Conservation (phyloP, 2,888 invertebrate species). For the Mesoligia furuncula region DNA sequence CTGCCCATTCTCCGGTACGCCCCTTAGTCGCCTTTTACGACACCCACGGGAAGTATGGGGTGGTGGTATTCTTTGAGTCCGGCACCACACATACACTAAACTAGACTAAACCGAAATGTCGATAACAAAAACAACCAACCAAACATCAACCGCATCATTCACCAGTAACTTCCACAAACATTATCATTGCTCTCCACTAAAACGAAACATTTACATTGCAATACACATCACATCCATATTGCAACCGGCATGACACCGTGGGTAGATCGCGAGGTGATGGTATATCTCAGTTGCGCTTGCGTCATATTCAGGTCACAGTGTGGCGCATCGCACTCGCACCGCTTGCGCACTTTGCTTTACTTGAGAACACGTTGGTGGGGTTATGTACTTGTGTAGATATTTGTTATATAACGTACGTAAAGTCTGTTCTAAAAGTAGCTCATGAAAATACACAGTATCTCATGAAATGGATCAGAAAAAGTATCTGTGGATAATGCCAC, state of each 20-base stretch:
- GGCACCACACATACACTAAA: too few species aligned
- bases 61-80: too few species aligned
- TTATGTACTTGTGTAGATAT: slow-evolving; percentile 4
- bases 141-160: neutral
- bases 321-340: slow-evolving; percentile 27
- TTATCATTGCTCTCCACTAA: slow-evolving; percentile 22
- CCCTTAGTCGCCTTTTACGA: too few species aligned
- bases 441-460: neutral
- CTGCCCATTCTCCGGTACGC: too few species aligned
- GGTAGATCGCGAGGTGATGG: slow-evolving; percentile 56
- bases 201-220: slow-evolving; percentile 34
- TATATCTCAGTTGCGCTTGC: slow-evolving; percentile 39
- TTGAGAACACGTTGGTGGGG: slow-evolving; percentile 35
- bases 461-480: neutral
- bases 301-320: slow-evolving; percentile 56
- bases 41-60: too few species aligned
- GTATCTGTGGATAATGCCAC: neutral
- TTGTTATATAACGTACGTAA: neutral
- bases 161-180: neutral
- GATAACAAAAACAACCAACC: neutral
- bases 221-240: slow-evolving; percentile 29
- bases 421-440: neutral
- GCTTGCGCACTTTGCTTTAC: slow-evolving; percentile 53
- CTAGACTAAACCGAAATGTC: neutral
- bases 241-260: slow-evolving; percentile 51